Evolutionary conservation across 2,888 invertebrate genomes (phyloP).

Genomic region (Cactoblastis cactorum): DNA sequence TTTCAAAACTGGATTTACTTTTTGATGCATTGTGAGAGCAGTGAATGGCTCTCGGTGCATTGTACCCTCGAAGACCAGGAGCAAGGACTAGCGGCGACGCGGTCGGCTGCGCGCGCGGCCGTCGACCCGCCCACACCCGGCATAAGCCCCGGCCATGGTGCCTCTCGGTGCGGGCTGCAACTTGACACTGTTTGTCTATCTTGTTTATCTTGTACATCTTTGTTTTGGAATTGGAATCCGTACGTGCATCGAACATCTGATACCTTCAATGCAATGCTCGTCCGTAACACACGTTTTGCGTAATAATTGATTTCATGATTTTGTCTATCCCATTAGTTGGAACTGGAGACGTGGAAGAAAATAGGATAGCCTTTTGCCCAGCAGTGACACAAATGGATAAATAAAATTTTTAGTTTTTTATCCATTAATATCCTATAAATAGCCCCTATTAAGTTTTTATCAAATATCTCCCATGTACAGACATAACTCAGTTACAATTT

Average conservation of each 20-base stretch:
- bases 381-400: too few relatives aligned
- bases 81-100: constrained; percentile 54
- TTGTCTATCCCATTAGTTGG: too few relatives aligned
- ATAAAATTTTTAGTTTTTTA: too few relatives aligned
- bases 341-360: too few relatives aligned
- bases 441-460: too few relatives aligned
- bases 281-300: background rate
- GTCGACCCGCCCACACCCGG: constrained; percentile 43
- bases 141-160: background rate
- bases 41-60: constrained; percentile 39
- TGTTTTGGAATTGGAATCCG: background rate
- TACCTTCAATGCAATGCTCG: background rate
- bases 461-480: too few relatives aligned
- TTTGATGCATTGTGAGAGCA: constrained; percentile 22
- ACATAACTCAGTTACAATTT: too few relatives aligned
- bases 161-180: background rate
- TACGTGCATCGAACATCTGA: background rate
- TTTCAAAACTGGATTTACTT: constrained; percentile 4
- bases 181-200: constrained; percentile 21
- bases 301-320: too few relatives aligned
- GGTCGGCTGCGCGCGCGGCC: constrained; percentile 55
- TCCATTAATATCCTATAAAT: too few relatives aligned
- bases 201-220: background rate
- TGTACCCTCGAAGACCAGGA: constrained; percentile 46
- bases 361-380: too few relatives aligned